Evolutionary conservation across 2,888 invertebrate genomes (phyloP).

Genomic region (Rotaria socialis): DNA sequence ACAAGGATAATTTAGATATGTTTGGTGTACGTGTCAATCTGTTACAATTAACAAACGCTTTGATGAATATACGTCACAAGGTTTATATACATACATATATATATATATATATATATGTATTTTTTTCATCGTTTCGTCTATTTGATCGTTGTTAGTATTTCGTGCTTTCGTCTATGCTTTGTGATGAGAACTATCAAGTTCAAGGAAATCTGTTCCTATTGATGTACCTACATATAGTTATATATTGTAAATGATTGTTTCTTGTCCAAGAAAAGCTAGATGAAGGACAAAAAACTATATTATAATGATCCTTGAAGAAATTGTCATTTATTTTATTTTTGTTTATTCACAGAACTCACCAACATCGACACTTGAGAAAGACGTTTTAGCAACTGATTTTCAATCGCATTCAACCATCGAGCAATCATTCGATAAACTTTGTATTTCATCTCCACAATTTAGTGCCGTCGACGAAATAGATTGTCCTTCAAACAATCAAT

Average conservation of each 20-base stretch:
- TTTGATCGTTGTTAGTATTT: not conserved
- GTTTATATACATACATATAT: not conserved
- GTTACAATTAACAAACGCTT: not conserved
- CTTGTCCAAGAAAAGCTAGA: not conserved
- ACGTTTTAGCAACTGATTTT: not conserved
- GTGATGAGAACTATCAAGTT: conserved; percentile 6
- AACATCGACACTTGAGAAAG: not conserved
- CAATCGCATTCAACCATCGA: not conserved
- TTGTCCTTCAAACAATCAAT: not conserved
- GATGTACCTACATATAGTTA: not conserved
- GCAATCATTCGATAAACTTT: not conserved
- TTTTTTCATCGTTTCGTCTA: not conserved
- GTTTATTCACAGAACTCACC: not conserved
- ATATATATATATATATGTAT: not conserved
- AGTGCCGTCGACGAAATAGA: not conserved
- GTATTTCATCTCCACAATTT: not conserved
- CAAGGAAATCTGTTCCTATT: not conserved
- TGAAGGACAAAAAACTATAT: not conserved
- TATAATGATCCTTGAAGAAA: not conserved
- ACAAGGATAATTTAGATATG: not conserved
- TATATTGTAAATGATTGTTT: not conserved
- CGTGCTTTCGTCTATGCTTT: not conserved
- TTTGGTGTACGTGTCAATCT: not conserved
- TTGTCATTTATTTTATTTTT: not conserved
- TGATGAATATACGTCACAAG: not conserved